Base-by-base conservation (phyloP, 2,888 invertebrate species). In the Digitonthophagus gazella region DNA sequence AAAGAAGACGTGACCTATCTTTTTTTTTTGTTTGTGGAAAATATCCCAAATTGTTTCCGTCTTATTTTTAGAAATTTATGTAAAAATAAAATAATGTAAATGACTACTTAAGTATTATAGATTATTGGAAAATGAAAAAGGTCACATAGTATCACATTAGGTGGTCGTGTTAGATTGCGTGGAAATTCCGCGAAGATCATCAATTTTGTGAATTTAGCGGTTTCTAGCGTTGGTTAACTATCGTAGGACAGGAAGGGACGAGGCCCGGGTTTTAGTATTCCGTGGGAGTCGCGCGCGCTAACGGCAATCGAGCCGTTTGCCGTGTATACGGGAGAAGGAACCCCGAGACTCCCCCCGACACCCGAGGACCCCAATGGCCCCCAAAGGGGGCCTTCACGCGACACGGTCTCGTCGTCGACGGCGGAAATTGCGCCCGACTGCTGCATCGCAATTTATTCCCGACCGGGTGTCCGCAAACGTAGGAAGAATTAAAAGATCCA, bases 401-500 rank as follows among this genome's bases (percentile, higher is more conserved):
- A 28, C n/a, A 65, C 15, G 66, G 66, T 54, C 14, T 15, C 20
- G 66, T 57, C 61, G 18, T 22, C 44, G 57, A 44, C 67, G 64
- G 72, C 71, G 71, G 71, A 69, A 8, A 78, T 76, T 73, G 72
- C 61, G 14, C 20, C 61, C 61, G 20, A 61, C 61, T 61, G 61
- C 61, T 61, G 61, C 61, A 61, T 61, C 18, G 61, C 61, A 61
- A 61, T 61, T 61, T 61, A 61, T 61, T 18, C 61, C 61, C 61
- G 18, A 61, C 18, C n/a, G 61, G 20, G 19, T 61, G 61, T 18
- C 18, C 61, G 61, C 19, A 19, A 61, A 61, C 61, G 61, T 20
- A 61, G n/a, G n/a, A 61, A 20, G 61, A 61, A 61, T 61, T 61
- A 61, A 61, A 61, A 61, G 61, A 61, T 61, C n/a, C 18, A 15